A percentile compares a stretch with the other conserved stretches of the same genome.
Evolutionary conservation across 2,113 vertebrate genomes (phyloP).

Genomic region (Notarius lentiginosus): DNA sequence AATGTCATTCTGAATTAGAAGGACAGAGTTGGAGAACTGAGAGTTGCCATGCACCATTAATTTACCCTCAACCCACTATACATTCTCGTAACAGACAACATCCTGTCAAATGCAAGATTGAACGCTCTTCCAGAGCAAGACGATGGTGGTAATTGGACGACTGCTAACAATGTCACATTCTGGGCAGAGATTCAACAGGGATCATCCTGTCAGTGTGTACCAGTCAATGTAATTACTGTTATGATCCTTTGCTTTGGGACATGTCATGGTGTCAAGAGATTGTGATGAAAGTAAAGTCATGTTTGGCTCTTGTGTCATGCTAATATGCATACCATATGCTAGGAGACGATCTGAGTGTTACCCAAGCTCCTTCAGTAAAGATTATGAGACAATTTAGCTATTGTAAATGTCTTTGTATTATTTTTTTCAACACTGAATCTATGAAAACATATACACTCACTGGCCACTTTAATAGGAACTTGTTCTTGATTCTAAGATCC

Average conservation of each 20-base stretch:
- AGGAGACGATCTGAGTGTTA: background rate
- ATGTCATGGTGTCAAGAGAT: background rate
- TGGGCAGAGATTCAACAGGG: background rate
- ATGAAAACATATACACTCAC: no score
- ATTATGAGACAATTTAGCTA: no score
- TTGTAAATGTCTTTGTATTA: no score
- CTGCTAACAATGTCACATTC: conserved; percentile 27
- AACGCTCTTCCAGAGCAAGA: conserved; percentile 1
- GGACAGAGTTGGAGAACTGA: conserved; percentile 20
- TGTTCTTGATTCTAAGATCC: no score
- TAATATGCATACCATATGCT: no score
- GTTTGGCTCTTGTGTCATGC: background rate
- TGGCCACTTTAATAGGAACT: no score
- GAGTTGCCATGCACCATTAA: conserved; percentile 3
- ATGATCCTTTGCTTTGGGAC: background rate
- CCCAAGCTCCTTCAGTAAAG: no score
- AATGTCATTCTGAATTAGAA: background rate
- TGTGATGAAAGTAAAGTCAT: background rate
- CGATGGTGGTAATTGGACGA: conserved; percentile 26
- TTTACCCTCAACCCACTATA: background rate
- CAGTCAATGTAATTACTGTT: conserved; percentile 2
- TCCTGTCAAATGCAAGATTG: conserved; percentile 29
- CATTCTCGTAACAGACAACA: background rate
- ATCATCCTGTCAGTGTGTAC: background rate
- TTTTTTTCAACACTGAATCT: no score